These are phyloP conservation scores for Agapostemon virescens DNA, from an alignment of 2,888 invertebrate genomes.

Conservation along the genomic window DNA sequence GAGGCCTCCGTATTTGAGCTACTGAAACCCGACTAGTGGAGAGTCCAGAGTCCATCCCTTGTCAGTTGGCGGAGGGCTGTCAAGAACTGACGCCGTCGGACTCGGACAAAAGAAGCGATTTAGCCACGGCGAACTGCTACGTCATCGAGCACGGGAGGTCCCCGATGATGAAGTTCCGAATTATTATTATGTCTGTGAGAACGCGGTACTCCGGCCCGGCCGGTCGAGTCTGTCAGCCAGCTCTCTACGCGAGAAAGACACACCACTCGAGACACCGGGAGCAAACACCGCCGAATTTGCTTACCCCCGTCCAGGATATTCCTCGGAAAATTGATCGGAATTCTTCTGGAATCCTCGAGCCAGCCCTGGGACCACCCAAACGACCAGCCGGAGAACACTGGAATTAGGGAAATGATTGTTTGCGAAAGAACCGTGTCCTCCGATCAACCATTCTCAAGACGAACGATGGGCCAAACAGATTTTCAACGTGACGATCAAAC, in stretches of 20 bases:
- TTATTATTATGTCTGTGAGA: slow-evolving; percentile 71
- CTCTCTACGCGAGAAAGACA: slow-evolving; percentile 58
- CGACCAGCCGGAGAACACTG: background rate
- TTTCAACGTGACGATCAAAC: background rate
- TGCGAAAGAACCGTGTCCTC: background rate
- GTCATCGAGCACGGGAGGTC: slow-evolving; percentile 78
- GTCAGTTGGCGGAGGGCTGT: slow-evolving; percentile 68
- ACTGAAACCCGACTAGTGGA: slow-evolving; percentile 66
- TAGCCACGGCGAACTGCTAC: slow-evolving; percentile 70
- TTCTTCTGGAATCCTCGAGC: background rate
- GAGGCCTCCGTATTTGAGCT: slow-evolving; percentile 62
- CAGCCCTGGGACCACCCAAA: background rate
- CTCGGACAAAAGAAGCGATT: slow-evolving; percentile 73
- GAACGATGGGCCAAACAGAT: background rate
- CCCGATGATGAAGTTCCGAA: slow-evolving; percentile 68
- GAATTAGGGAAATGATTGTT: background rate
- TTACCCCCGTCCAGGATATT: slow-evolving; percentile 44
- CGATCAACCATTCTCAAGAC: background rate
- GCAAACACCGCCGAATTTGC: slow-evolving; percentile 66
- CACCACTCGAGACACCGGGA: slow-evolving; percentile 59
- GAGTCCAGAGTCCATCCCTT: slow-evolving; percentile 61
- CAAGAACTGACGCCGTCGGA: slow-evolving; percentile 63
- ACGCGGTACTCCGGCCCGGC: slow-evolving; percentile 9
- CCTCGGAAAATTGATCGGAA: slow-evolving; percentile 5
- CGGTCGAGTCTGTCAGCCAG: slow-evolving; percentile 43